Base-by-base conservation (phyloP, 2,797 vertebrate genomes). In the Anguilla megastoma region DNA sequence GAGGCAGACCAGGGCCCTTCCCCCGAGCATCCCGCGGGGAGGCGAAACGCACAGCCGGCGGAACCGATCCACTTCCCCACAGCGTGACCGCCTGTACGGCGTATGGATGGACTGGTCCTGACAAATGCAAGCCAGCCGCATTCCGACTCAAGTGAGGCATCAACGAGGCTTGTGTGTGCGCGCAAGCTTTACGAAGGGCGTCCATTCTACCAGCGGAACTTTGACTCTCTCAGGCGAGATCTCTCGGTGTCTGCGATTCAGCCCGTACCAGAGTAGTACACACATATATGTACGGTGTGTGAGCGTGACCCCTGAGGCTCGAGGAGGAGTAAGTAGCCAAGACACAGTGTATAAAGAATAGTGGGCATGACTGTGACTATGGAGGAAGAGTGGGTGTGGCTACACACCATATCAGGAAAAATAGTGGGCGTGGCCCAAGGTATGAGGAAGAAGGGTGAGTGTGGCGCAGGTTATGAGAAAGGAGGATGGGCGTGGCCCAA, bases 111-210 rank as follows among this genome's bases (percentile, higher is more conserved):
- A 36, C 36, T 45, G 54, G 60, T 76, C 85, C 41, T 90, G 84
- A 88, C 74, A 89, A 41, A 88, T 24, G 69, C 27, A 16, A 48
- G 27, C 56, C 79, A n/a, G 36, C 18, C 52, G 56, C 30, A 69
- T 14, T 18, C 36, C 6, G 16, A 82, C 21, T 58, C 41, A 21
- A 58, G 0, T 48, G 41, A 56, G 7, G 16, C 7, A 36, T 41
- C 24, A 50, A 50, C 27, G 74, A 24, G 54, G 21, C 27, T 14
- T 16, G 85, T 45, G 30, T 79, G n/a, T 36, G 3, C 14, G 36
- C 0, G 30, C 33, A 9, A 79, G 36, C 30, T 33, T 41, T 41
- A 18, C 2, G 7, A 69, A 69, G 63, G 24, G 63, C n/a, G 7
- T 79, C 27, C 18, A 30, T 69, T 69, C 3, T 69, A 69, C n/a